Percentiles rank a stretch among this genome's conserved stretches.
Evolutionary conservation across 1,140 invertebrate species (phyloP).

Genomic region (Pogonognathellus flavescens): DNA sequence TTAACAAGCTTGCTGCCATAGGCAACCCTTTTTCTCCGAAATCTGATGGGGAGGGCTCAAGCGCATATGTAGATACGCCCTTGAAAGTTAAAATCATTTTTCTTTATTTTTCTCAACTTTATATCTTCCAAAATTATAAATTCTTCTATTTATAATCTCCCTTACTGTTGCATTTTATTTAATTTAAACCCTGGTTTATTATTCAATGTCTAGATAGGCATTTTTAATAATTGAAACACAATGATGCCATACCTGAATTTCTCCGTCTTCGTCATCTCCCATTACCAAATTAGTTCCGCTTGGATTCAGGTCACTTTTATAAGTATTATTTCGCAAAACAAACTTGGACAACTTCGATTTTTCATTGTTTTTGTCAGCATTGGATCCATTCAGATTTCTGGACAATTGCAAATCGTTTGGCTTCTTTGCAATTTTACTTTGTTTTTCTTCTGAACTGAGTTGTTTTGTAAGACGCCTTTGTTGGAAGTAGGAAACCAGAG

Average conservation of each 20-base stretch:
- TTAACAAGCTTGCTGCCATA: too few relatives aligned
- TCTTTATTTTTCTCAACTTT: too few relatives aligned
- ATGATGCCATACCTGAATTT: constrained; percentile 58
- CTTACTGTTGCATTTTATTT: too few relatives aligned
- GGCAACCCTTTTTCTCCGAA: too few relatives aligned
- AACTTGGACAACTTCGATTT: background rate
- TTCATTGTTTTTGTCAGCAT: background rate
- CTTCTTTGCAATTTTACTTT: background rate
- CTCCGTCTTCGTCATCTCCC: constrained; percentile 56
- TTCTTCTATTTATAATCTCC: too few relatives aligned
- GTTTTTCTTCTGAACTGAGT: background rate
- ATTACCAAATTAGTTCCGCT: constrained; percentile 28
- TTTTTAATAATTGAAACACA: too few relatives aligned
- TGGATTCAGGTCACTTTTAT: constrained; percentile 5
- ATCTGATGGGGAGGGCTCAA: too few relatives aligned
- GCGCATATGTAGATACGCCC: too few relatives aligned
- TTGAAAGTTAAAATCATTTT: too few relatives aligned
- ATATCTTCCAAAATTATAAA: too few relatives aligned
- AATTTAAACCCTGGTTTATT: too few relatives aligned
- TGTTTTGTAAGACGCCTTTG: background rate
- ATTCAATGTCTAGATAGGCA: too few relatives aligned
- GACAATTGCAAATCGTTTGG: constrained; percentile 2
- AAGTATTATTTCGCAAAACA: background rate
- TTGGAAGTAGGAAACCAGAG: background rate
- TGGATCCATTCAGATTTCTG: background rate